A percentile compares a stretch with the other conserved stretches of the same genome.
phyloP scores from a whole-genome alignment of 2,888 invertebrate species.

The Micoletzkya japonica region DNA sequence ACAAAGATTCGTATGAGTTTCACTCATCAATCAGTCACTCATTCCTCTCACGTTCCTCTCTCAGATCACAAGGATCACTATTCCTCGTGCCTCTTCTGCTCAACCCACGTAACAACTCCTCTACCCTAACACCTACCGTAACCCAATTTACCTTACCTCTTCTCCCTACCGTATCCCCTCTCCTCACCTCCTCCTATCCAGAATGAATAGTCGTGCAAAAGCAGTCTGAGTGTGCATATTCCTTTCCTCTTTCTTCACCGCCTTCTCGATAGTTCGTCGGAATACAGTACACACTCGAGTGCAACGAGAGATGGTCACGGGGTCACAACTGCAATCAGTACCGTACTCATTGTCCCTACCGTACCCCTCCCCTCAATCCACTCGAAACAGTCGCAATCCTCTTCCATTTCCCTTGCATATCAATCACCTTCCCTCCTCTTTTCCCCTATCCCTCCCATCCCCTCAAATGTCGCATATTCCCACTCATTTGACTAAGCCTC shows the following conservation, averaged over 20 bases:
- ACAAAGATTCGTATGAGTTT: background rate
- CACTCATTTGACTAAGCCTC: background rate
- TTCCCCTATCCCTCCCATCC: background rate
- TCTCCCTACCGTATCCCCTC: too few relatives aligned
- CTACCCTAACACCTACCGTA: too few relatives aligned
- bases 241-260: background rate
- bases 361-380: background rate
- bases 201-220: conserved; percentile 4
- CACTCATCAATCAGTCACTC: background rate
- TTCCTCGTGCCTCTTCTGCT: too few relatives aligned
- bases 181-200: conserved; percentile 12
- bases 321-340: conserved; percentile 14
- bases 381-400: background rate
- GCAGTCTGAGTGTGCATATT: background rate
- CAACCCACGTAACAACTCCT: too few relatives aligned
- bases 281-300: conserved; percentile 5
- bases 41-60: too few relatives aligned
- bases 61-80: too few relatives aligned
- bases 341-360: background rate
- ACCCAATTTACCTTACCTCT: too few relatives aligned
- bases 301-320: conserved; percentile 9
- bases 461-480: background rate
- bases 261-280: background rate
- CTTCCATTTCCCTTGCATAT: background rate
- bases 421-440: background rate